Evolutionary conservation across 1,140 invertebrate genomes (phyloP), one percentile per base, ranked within the genome.

Genomic region (Halictus rubicundus): DNA sequence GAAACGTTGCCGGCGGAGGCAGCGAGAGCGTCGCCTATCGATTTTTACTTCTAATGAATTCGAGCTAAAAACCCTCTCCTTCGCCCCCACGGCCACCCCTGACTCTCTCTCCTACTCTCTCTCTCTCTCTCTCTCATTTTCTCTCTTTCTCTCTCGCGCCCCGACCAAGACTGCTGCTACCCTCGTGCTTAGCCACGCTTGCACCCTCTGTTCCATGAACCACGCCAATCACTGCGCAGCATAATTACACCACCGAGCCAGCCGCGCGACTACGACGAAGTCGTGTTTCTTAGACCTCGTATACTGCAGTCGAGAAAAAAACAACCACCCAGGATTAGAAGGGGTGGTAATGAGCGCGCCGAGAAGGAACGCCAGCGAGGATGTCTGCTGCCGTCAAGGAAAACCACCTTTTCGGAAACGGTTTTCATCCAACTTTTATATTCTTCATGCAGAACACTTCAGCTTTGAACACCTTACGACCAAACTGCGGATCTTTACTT

Each of bases 31-130:
- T 90, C 90, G 89, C 88, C 90, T 92, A 92, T 92, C 90, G 91
- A 92, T 92, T 92, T 92, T 92, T 91, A 92, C 90, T 90, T 91
- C 90, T 92, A 92, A 92, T 92, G 91, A 92, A 92, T 92, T 92
- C 91, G 89, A 91, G 91, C 91, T 91, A 91, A 92, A 92, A 92
- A 92, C 88, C 90, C 82, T 83, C 84, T 84, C 84, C 82, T 81
- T 85, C 66, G 68, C 52, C 60, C 60, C 81, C 64, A 65, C 63
- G n/a, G 25, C 68, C 70, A 27, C 46, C 84, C 71, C 73, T 63
- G 49, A 16, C 16, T 59, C 46, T 27, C 60, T 42, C 57, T 66
- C 27, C 63, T 57, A 66, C 66, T 63, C 82, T 81, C 80, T 72
- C 80, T 68, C 77, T 49, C 82, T 37, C 68, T 80, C 76, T 63